A percentile compares a stretch with the other conserved stretches of the same genome.
Evolutionary conservation across 2,113 vertebrate species (phyloP).

Genomic region (Zosterops borbonicus): DNA sequence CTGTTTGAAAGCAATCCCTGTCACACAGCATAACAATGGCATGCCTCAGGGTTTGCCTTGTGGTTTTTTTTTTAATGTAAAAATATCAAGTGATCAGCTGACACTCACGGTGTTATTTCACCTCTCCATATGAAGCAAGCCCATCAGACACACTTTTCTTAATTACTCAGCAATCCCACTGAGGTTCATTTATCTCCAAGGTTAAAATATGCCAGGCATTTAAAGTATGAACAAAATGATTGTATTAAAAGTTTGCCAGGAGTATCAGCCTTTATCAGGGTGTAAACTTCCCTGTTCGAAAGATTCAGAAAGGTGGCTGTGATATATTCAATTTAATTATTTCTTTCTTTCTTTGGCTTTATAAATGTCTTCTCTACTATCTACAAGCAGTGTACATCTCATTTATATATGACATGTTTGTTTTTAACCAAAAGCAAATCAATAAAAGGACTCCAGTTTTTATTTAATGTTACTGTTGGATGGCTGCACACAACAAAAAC

Average conservation of each 20-base stretch:
- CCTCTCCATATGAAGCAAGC: slow-evolving; percentile 9
- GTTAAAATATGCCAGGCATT: slow-evolving; percentile 25
- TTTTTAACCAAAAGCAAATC: slow-evolving; percentile 48
- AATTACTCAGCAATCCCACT: slow-evolving; percentile 53
- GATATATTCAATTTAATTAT: neutral
- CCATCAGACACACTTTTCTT: slow-evolving; percentile 44
- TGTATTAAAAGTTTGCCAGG: slow-evolving; percentile 29
- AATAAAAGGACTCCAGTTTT: slow-evolving; percentile 23
- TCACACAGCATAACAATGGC: neutral
- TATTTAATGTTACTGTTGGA: neutral
- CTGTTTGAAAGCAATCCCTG: neutral
- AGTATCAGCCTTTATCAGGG: neutral
- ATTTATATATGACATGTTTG: neutral
- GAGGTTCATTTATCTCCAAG: slow-evolving; percentile 51
- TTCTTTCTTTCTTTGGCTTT: neutral
- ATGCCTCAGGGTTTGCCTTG: neutral
- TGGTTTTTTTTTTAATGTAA: neutral
- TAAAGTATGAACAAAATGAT: slow-evolving; percentile 20
- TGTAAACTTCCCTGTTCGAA: neutral
- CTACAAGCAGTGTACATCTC: neutral
- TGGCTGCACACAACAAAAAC: neutral
- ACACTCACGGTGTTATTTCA: neutral
- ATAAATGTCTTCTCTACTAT: neutral
- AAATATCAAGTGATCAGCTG: slow-evolving; percentile 11
- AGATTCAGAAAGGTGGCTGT: neutral